Conservation (phyloP, 1,140 invertebrate species). For the Ceratosolen fusciceps region DNA sequence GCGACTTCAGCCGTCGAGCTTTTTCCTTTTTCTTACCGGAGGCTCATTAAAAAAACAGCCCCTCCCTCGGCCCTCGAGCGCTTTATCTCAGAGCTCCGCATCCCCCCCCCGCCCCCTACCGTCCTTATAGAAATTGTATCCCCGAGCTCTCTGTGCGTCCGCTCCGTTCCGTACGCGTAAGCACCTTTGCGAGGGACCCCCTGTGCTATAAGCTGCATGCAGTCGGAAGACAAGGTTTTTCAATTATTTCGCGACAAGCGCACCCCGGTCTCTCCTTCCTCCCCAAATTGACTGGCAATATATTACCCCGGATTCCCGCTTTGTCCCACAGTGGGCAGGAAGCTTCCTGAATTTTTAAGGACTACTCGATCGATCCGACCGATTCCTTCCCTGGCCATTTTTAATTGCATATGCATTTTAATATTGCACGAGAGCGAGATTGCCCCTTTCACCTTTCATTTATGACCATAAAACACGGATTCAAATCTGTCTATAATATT, state of each 20-base stretch:
- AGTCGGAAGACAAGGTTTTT: conserved; percentile 21
- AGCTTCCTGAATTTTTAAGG: conserved; percentile 34
- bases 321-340: not conserved
- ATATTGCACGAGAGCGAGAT: not conserved
- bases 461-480: not conserved
- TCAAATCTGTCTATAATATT: not conserved
- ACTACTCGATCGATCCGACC: not conserved
- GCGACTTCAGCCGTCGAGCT: conserved; percentile 33
- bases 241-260: conserved; percentile 43
- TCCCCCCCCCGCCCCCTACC: conserved; percentile 9
- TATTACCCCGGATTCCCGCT: conserved; percentile 32
- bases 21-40: conserved; percentile 22
- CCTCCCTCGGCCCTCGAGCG: not conserved
- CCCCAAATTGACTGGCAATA: conserved; percentile 34
- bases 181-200: conserved; percentile 44
- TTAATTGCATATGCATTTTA: conserved; percentile 12
- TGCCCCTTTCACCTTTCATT: not conserved
- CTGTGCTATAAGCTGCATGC: conserved; percentile 48
- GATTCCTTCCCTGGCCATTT: conserved; percentile 7
- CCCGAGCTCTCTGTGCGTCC: conserved; percentile 46
- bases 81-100: not conserved
- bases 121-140: conserved; percentile 54
- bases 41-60: conserved; percentile 36
- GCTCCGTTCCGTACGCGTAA: conserved; percentile 34
- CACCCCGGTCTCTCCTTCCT: not conserved